phyloP scores from a whole-genome alignment of 1,140 invertebrate genomes.

The Trachymyrmex septentrionalis region DNA sequence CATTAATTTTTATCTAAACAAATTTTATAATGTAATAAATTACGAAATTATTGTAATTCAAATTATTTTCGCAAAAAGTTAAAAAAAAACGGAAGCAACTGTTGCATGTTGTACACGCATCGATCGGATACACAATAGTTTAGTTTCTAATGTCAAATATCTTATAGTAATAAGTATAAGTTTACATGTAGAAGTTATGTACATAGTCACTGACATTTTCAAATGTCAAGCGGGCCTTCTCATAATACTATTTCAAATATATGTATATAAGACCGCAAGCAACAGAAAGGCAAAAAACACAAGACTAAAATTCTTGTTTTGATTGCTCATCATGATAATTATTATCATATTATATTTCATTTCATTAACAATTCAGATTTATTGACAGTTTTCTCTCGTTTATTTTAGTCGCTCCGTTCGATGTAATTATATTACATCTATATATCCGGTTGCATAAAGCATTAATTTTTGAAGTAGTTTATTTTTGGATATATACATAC shows the following conservation, averaged over 20 bases:
- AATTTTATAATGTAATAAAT: background rate
- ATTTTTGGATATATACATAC: background rate
- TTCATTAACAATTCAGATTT: background rate
- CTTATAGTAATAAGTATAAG: slow-evolving; percentile 66
- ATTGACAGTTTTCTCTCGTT: background rate
- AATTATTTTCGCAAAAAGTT: background rate
- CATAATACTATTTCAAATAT: slow-evolving; percentile 53
- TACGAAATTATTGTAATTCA: background rate
- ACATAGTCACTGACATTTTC: slow-evolving; percentile 82
- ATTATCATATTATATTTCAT: background rate
- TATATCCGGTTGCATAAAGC: background rate
- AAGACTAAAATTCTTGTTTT: background rate
- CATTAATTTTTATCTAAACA: background rate
- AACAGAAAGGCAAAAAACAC: background rate
- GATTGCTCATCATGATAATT: background rate
- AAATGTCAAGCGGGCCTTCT: slow-evolving; percentile 79
- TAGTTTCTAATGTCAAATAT: slow-evolving; percentile 42
- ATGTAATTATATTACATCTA: background rate
- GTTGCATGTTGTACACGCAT: background rate
- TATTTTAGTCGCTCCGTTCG: background rate
- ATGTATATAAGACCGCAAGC: background rate
- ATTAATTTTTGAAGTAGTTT: background rate
- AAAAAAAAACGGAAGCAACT: background rate
- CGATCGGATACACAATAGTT: slow-evolving; percentile 39
- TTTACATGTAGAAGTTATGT: slow-evolving; percentile 73